Base-by-base conservation (phyloP, 1,140 invertebrate species). In the Psilanteris sp. region DNA sequence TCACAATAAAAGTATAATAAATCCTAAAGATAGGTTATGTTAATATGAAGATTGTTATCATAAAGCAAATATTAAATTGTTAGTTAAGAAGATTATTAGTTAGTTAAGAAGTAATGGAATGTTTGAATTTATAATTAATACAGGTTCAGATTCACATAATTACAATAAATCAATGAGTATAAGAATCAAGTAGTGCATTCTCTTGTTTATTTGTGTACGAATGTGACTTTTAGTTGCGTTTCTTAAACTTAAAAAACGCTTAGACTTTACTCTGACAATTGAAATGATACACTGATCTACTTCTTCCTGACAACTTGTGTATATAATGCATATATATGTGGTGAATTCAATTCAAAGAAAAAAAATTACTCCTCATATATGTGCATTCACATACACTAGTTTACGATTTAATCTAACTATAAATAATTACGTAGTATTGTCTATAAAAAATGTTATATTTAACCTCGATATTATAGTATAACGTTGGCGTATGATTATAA, bases 201-300 rank as follows among this genome's bases (percentile, higher is more conserved):
- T 3, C 1, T 41, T 14, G 3, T 52, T 50, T 16, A 74, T 66
- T 66, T 66, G 70, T 66, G 61, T 37, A 32, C 13, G 9, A 39
- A 72, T 62, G 29, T 74, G 71, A 55, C 62, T 67, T 74, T 74
- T 52, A 46, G 18, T 57, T 11, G 31, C 22, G 37, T 62, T 61
- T 57, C 24, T 46, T 55, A 64, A 62, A 27, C 15, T 31, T 64
- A 31, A 55, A 43, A 62, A 29, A 43, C 27, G 20, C 36, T 36
- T 31, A 9, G 16, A 48, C 6, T 37, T 46, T 59, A 16, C 22
- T 59, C 24, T 43, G 10, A 36, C 18, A 50, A 41, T 39, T 50
- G 22, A 31, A 13, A 41, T 9, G 11, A 31, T 31, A 44, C 32
- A 39, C 15, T 22, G 29, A 26, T 26, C 6, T n/a, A 29, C 16